Percentiles rank a stretch among this genome's conserved stretches.
Conservation (phyloP, 2,797 vertebrate genomes). For the Phoebastria nigripes region DNA sequence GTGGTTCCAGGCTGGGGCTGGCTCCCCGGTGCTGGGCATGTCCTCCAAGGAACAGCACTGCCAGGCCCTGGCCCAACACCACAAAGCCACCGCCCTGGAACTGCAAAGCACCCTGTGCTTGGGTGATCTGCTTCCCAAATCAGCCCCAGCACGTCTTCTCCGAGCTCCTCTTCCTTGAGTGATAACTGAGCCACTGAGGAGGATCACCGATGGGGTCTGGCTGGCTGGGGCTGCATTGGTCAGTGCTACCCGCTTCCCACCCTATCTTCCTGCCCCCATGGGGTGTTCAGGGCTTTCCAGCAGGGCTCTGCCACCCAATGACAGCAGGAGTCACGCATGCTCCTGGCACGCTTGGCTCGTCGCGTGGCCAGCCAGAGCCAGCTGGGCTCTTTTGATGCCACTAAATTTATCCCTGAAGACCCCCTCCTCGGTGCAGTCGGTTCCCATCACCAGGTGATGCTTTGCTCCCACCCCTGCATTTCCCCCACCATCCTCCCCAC, state of each 20-base stretch:
- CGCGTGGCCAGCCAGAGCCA: neutral
- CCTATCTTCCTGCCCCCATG: neutral
- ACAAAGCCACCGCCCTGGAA: neutral
- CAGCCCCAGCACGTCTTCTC: neutral
- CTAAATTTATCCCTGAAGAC: neutral
- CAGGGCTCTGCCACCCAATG: neutral
- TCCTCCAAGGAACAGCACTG: neutral
- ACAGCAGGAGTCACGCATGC: neutral
- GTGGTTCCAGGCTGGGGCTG: neutral
- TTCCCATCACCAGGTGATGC: neutral
- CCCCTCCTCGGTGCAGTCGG: fast-evolving
- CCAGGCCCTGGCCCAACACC: neutral
- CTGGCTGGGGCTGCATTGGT: neutral
- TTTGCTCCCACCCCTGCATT: neutral
- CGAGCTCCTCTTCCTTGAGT: neutral
- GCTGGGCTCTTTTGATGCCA: neutral
- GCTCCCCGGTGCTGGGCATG: neutral
- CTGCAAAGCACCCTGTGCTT: neutral
- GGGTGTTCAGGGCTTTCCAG: fast-evolving
- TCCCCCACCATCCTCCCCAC: neutral
- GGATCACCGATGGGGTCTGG: fast-evolving
- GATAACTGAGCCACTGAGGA: neutral
- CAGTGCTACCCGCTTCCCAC: neutral
- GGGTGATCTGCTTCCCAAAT: neutral
- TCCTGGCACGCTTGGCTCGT: neutral